These are phyloP conservation scores for Thera obeliscata DNA, from an alignment of 2,888 invertebrate genomes.

Conservation along the genomic window DNA sequence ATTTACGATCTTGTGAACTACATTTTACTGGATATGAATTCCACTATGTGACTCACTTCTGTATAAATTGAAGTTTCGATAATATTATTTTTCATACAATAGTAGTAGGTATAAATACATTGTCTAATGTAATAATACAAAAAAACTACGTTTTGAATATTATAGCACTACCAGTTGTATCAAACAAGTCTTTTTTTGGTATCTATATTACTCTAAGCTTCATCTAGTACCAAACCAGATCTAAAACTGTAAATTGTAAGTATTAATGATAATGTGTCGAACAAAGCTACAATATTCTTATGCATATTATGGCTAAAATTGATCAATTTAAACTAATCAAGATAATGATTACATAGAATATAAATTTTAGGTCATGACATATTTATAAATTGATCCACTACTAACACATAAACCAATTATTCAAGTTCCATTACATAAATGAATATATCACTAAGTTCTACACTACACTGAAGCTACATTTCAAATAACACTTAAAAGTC, in stretches of 20 bases:
- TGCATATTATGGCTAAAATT: slow-evolving; percentile 12
- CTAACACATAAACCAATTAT: slow-evolving; percentile 20
- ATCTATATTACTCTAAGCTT: background rate
- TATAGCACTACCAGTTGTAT: background rate
- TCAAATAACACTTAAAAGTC: slow-evolving; percentile 8
- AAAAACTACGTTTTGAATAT: background rate
- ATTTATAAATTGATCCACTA: slow-evolving; percentile 13
- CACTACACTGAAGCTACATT: slow-evolving; percentile 24
- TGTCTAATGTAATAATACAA: slow-evolving; percentile 5
- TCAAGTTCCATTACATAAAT: slow-evolving; percentile 18
- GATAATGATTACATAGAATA: slow-evolving; percentile 9
- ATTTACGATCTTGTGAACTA: slow-evolving; percentile 9
- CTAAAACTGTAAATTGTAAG: slow-evolving; percentile 15
- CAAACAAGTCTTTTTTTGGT: slow-evolving; percentile 1
- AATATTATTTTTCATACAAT: background rate
- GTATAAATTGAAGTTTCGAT: slow-evolving; percentile 7
- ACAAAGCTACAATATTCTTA: slow-evolving; percentile 25
- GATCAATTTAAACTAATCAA: slow-evolving; percentile 17
- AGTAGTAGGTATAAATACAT: background rate
- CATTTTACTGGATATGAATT: slow-evolving; percentile 15
- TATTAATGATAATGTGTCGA: slow-evolving; percentile 17
- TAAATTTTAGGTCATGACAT: slow-evolving; percentile 7
- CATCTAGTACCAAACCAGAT: slow-evolving; percentile 23
- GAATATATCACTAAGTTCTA: slow-evolving; percentile 25
- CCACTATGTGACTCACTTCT: slow-evolving; percentile 11